Percentiles rank a stretch among this genome's conserved stretches.
Evolutionary conservation across 2,797 vertebrate species (phyloP).

Genomic region (Epinephelus malabaricus): DNA sequence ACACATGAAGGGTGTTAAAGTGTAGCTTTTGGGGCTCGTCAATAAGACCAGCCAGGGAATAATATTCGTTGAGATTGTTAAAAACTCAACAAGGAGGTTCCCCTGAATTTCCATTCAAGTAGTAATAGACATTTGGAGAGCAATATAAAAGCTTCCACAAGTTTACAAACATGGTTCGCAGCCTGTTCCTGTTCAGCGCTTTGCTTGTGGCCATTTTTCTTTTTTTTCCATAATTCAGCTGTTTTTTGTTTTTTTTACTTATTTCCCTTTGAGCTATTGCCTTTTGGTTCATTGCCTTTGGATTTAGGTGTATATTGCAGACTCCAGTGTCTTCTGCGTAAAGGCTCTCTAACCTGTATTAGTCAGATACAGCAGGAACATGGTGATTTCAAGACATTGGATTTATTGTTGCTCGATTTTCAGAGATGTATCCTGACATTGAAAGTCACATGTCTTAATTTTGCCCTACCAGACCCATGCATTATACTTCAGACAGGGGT

Average conservation of each 20-base stretch:
- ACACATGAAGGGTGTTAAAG: constrained; percentile 10
- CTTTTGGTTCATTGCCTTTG: constrained; percentile 70
- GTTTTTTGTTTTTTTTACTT: constrained; percentile 10
- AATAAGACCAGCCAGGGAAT: constrained; percentile 27
- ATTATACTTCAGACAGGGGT: constrained; percentile 8
- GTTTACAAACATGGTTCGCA: constrained; percentile 46
- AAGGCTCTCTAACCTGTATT: constrained; percentile 11
- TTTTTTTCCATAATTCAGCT: constrained; percentile 5
- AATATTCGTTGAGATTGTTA: constrained; percentile 26
- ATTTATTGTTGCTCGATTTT: constrained; percentile 41
- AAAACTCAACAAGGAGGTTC: constrained; percentile 24
- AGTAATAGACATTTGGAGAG: constrained; percentile 35
- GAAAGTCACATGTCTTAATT: constrained; percentile 20
- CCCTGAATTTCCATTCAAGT: constrained; percentile 34
- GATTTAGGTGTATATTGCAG: constrained; percentile 47
- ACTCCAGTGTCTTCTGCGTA: constrained; percentile 38
- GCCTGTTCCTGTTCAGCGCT: constrained; percentile 36
- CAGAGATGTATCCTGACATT: constrained; percentile 24
- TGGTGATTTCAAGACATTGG: constrained; percentile 24
- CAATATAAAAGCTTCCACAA: constrained; percentile 44
- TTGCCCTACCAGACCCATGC: constrained; percentile 1
- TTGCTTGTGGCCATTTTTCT: constrained; percentile 29
- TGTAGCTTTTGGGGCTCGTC: constrained; percentile 26
- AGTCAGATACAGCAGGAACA: neutral
- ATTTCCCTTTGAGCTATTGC: constrained; percentile 49